Conservation (phyloP, 2,113 vertebrate species). For the Illadopsis cleaveri region DNA sequence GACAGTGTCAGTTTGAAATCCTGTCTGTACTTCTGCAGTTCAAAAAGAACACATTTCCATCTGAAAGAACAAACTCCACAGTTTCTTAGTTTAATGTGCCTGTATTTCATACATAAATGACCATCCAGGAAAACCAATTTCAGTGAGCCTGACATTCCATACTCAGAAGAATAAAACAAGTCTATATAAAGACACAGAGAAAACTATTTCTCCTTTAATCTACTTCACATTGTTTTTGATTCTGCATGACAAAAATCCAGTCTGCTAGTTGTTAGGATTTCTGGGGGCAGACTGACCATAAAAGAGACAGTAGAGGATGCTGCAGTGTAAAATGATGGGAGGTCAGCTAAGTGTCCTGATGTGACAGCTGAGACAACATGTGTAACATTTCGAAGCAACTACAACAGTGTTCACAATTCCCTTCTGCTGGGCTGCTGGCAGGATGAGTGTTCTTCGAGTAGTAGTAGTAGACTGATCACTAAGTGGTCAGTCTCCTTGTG, state of each 20-base stretch:
- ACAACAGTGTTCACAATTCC: neutral
- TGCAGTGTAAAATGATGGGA: neutral
- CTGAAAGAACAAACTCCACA: conserved; percentile 18
- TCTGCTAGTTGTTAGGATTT: neutral
- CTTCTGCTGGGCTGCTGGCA: neutral
- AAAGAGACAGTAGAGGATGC: neutral
- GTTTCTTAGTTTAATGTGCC: conserved; percentile 18
- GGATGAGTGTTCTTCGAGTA: neutral
- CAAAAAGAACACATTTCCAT: conserved; percentile 28
- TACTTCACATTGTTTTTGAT: conserved; percentile 21
- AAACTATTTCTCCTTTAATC: conserved; percentile 43
- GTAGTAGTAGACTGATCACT: neutral
- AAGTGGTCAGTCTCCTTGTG: neutral
- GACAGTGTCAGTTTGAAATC: conserved; percentile 4
- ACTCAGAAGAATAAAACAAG: conserved; percentile 33
- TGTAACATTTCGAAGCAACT: neutral
- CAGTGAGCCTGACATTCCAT: neutral
- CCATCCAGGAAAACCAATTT: conserved; percentile 22
- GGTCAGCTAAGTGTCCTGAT: neutral
- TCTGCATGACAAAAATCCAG: neutral
- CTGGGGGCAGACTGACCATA: conserved; percentile 4
- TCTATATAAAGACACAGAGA: neutral
- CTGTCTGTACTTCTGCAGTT: neutral
- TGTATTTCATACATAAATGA: conserved; percentile 48
- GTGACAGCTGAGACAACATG: neutral